Evolutionary conservation across 2,113 vertebrate species (phyloP).

Genomic region (Erythrolamprus reginae): DNA sequence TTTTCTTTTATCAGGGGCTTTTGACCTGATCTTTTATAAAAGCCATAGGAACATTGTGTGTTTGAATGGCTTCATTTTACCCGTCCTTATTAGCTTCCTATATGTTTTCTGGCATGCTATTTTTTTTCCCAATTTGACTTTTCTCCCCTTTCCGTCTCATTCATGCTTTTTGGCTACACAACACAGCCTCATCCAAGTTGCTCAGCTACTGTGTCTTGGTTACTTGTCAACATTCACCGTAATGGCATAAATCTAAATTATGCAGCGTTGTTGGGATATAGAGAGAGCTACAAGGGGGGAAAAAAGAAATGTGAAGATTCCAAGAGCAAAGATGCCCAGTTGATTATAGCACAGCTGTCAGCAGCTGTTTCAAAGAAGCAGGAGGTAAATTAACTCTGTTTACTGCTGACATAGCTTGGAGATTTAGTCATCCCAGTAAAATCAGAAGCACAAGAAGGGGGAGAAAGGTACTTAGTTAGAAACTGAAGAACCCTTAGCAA

Average conservation of each 20-base stretch:
- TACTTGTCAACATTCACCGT: slow-evolving; percentile 24
- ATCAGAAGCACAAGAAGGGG: slow-evolving; percentile 69
- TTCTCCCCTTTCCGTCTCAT: background rate
- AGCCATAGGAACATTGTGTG: background rate
- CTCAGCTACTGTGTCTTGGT: background rate
- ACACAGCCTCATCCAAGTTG: background rate
- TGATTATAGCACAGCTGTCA: slow-evolving; percentile 74
- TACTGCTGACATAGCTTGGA: slow-evolving; percentile 77
- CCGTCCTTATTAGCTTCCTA: background rate
- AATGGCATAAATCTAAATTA: slow-evolving; percentile 37
- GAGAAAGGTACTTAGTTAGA: background rate
- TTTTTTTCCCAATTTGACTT: background rate
- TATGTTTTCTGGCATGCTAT: background rate
- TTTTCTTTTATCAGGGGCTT: background rate
- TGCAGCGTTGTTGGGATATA: slow-evolving; percentile 6
- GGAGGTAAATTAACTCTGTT: slow-evolving; percentile 79
- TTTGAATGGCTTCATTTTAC: background rate
- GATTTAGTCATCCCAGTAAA: slow-evolving; percentile 81
- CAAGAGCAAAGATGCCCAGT: slow-evolving; percentile 58
- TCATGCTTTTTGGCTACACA: background rate
- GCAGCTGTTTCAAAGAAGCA: slow-evolving; percentile 75
- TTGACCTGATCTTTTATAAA: background rate
- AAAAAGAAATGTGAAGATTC: too few relatives aligned
- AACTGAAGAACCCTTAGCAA: slow-evolving; percentile 47
- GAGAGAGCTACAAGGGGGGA: background rate